These are phyloP conservation scores for Balanococcus diminutus DNA, from an alignment of 2,888 invertebrate species.

Conservation along the genomic window DNA sequence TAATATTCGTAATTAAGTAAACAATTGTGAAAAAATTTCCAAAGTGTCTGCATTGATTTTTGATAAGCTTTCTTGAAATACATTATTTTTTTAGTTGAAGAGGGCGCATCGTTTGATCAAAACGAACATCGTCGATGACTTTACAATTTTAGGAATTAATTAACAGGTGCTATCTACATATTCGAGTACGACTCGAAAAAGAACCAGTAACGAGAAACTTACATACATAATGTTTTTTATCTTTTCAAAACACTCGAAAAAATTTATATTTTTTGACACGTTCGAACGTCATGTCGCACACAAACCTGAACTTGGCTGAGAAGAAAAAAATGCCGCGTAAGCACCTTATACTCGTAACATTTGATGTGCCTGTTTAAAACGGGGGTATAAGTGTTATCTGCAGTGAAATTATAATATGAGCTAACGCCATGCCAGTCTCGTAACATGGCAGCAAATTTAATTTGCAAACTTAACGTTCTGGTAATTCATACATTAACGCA, in stretches of 20 bases:
- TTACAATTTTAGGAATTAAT: not conserved
- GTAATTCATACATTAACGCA: slow-evolving; percentile 44
- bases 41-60: too few relatives aligned
- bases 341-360: not conserved
- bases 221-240: not conserved
- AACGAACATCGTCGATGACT: not conserved
- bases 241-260: not conserved
- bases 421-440: not conserved
- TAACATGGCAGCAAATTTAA: slow-evolving; percentile 25
- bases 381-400: not conserved
- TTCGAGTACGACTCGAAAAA: not conserved
- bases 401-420: not conserved
- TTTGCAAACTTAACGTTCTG: slow-evolving; percentile 44
- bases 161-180: not conserved
- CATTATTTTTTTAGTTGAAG: too few relatives aligned
- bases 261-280: not conserved
- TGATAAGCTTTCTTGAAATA: too few relatives aligned
- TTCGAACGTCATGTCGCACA: not conserved
- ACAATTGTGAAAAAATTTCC: too few relatives aligned
- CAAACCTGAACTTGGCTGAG: too few relatives aligned
- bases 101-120: not conserved
- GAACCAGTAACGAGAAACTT: not conserved
- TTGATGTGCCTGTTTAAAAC: not conserved
- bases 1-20: too few relatives aligned
- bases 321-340: not conserved